Evolutionary conservation across 2,888 invertebrate genomes (phyloP), one percentile per base, ranked within the genome.

Genomic region (Stictocephala bisonia): DNA sequence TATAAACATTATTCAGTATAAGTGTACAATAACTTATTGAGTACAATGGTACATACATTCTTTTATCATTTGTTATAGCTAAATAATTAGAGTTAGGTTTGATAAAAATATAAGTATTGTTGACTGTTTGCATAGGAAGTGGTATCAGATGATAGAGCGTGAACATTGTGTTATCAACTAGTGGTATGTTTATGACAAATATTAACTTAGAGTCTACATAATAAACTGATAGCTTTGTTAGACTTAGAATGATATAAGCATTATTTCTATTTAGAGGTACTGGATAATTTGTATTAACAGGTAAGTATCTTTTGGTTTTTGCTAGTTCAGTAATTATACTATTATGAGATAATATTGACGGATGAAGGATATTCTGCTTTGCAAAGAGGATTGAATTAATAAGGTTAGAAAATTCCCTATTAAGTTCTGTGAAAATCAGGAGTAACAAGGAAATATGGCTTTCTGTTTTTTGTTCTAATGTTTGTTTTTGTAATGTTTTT

Each of bases 341-440:
- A 26, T 53, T 4, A 13, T 24, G 53, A 4, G 53, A 13, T 11
- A 53, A 24, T 22, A 53, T 26, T 3, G 53, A 53, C 4, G 53
- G 53, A 26, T 53, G 53, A 26, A 53, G 53, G 11, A 53, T 53
- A n/a, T 53, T 24, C 24, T 53, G 53, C 26, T 53, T 53, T 13
- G 26, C 24, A 53, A 53, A 53, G 6, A 53, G 9, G n/a, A 53
- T 53, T n/a, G 53, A 53, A 15, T 53, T 4, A 4, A 53, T 53
- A 13, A 53, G n/a, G n/a, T 53, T 53, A 11, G 22, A 53, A 15
- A 26, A 53, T 53, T 53, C 53, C 26, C 13, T 53, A n/a, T 26
- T 53, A 6, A 53, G 27, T 26, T 53, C 53, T 26, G 26, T 26
- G n/a, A 53, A 53, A 7, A 53, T 13, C 13, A 53, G 13, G 3